Conservation (phyloP, 2,113 vertebrate genomes). For the Helogale parvula region DNA sequence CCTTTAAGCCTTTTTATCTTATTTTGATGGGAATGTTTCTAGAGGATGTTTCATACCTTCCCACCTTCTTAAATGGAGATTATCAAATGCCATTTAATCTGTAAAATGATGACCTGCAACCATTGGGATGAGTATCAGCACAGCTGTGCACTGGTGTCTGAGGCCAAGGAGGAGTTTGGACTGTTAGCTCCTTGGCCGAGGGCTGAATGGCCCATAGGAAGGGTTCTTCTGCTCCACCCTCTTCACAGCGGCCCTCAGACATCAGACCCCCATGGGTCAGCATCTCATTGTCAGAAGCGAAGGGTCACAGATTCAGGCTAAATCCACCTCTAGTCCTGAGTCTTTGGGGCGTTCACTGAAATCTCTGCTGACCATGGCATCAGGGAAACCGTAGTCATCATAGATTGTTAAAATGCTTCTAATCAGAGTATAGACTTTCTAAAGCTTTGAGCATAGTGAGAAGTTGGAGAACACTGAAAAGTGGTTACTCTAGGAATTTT, state of each 20-base stretch:
- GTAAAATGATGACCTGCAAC: not conserved
- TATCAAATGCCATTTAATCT: not conserved
- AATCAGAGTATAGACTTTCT: not conserved
- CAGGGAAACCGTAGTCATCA: not conserved
- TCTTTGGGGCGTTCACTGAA: not conserved
- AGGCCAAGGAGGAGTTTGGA: not conserved
- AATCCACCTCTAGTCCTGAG: rapidly evolving
- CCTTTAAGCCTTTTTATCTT: slow-evolving; percentile 20
- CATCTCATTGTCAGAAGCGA: not conserved
- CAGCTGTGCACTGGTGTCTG: not conserved
- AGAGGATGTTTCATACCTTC: not conserved
- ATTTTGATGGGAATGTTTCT: slow-evolving; percentile 46
- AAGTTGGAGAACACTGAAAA: not conserved
- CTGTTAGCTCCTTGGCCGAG: not conserved
- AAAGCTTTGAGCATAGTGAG: not conserved
- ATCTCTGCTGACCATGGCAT: not conserved
- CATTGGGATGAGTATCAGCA: rapidly evolving
- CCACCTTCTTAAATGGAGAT: not conserved
- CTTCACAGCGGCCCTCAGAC: not conserved
- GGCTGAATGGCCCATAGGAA: rapidly evolving
- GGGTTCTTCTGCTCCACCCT: not conserved
- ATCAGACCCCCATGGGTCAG: not conserved
- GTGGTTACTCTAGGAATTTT: not conserved
- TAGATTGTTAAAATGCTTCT: not conserved
- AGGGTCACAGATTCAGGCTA: not conserved